Evolutionary conservation across 2,797 vertebrate genomes (phyloP), one percentile per base, ranked within the genome.

Genomic region (Adrianichthys oophorus): DNA sequence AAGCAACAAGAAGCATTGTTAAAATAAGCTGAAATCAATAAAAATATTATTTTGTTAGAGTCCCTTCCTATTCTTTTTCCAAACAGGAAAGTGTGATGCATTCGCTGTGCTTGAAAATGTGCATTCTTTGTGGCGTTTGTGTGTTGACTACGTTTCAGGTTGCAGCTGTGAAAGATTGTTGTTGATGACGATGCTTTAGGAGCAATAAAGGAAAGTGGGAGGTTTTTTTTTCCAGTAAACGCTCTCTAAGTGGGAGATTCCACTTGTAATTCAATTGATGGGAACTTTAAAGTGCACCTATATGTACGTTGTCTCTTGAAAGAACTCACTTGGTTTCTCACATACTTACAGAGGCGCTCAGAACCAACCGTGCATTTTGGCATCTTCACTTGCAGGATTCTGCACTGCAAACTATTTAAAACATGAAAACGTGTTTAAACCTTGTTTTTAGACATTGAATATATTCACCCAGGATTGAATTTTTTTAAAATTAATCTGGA

Each of bases 191-290:
- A 63, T 71, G 54, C 66, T 76, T 78, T 71, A 43, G 57, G 59
- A 55, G 47, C 29, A 24, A 32, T 37, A 18, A 64, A 68, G 65
- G 52, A 79, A 69, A 76, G 57, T 52, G 54, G 57, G 41, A 41
- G 49, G 62, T 40, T 56, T 69, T 72, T 88, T 69, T 72, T 88
- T 85, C 86, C 88, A 70, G 85, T 70, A 90, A 90, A 78, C 85
- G 65, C 72, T 79, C 68, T 69, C 56, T 70, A 60, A 85, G 77
- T 76, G 63, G 68, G 51, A 75, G 73, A 85, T 81, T 82, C 78
- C 74, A 69, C 68, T 76, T 74, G 53, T 89, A 86, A 87, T 86
- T 64, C 46, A 86, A 85, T 87, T 80, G 59, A 84, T 85, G 72
- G 57, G 62, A 78, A 81, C 70, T 71, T 84, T 63, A 58, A 48